phyloP scores from a whole-genome alignment of 2,888 invertebrate genomes.

The Epistrophe eligans region DNA sequence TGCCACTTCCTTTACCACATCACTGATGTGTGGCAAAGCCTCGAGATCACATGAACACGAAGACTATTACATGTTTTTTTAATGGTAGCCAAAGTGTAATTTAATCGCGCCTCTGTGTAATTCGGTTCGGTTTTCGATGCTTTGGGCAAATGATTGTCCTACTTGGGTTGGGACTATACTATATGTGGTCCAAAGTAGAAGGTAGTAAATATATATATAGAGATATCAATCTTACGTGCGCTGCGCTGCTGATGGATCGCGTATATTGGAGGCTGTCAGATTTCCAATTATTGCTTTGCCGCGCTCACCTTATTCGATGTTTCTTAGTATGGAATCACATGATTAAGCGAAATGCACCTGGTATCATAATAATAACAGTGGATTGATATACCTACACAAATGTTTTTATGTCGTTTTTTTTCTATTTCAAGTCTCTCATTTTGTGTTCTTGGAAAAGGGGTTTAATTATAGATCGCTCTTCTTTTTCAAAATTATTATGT shows the following conservation, averaged over 20 bases:
- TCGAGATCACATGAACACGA: slow-evolving; percentile 45
- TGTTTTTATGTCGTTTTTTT: background rate
- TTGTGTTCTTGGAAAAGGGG: background rate
- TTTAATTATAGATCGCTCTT: background rate
- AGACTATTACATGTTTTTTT: slow-evolving; percentile 72
- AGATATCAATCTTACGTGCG: slow-evolving; percentile 63
- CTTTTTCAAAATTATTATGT: background rate
- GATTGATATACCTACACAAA: background rate
- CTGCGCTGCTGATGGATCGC: slow-evolving; percentile 47
- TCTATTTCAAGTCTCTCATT: background rate
- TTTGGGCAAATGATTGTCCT: slow-evolving; percentile 71
- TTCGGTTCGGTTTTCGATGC: slow-evolving; percentile 55
- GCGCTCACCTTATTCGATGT: background rate
- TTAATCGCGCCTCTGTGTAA: slow-evolving; percentile 74
- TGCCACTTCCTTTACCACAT: slow-evolving; percentile 55
- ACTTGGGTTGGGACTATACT: slow-evolving; percentile 45
- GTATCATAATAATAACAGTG: slow-evolving; percentile 25
- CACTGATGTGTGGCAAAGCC: slow-evolving; percentile 47
- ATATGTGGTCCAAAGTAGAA: slow-evolving; percentile 34
- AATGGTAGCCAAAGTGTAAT: slow-evolving; percentile 72
- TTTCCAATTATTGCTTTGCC: slow-evolving; percentile 49
- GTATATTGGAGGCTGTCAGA: slow-evolving; percentile 45
- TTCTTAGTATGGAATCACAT: slow-evolving; percentile 24
- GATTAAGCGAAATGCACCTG: slow-evolving; percentile 45
- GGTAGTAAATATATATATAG: background rate